These are phyloP conservation scores for Euleptes europaea DNA, from an alignment of 2,113 vertebrate genomes.

Conservation along the genomic window DNA sequence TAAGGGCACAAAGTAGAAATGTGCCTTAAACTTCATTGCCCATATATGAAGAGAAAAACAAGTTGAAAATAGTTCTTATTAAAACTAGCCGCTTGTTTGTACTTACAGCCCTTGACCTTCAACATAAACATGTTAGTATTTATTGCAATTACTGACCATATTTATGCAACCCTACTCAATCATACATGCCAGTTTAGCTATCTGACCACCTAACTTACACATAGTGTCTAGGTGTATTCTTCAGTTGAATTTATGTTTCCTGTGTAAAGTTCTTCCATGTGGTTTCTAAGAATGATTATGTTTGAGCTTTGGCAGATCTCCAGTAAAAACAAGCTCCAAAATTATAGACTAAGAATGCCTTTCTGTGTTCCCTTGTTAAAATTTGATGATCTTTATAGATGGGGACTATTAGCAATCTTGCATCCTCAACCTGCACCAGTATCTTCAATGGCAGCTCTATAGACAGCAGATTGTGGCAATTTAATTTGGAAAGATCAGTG, in stretches of 20 bases:
- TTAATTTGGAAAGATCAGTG: too few relatives aligned
- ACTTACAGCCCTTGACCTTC: neutral
- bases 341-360: neutral
- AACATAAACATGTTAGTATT: neutral
- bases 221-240: neutral
- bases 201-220: neutral
- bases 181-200: neutral
- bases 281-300: too few relatives aligned
- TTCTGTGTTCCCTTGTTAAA: neutral
- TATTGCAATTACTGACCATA: neutral
- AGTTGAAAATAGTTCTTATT: slow-evolving; percentile 8
- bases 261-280: neutral
- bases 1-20: neutral
- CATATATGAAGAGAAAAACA: neutral
- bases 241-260: neutral
- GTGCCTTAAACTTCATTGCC: neutral
- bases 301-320: neutral
- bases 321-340: neutral
- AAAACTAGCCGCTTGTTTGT: neutral
- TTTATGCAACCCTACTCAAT: neutral
- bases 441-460: too few relatives aligned
- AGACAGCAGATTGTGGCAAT: too few relatives aligned
- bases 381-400: too few relatives aligned
- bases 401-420: too few relatives aligned
- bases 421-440: too few relatives aligned